These are phyloP conservation scores for Corynorhinus townsendii DNA, from an alignment of 2,113 vertebrate species.

Conservation along the genomic window DNA sequence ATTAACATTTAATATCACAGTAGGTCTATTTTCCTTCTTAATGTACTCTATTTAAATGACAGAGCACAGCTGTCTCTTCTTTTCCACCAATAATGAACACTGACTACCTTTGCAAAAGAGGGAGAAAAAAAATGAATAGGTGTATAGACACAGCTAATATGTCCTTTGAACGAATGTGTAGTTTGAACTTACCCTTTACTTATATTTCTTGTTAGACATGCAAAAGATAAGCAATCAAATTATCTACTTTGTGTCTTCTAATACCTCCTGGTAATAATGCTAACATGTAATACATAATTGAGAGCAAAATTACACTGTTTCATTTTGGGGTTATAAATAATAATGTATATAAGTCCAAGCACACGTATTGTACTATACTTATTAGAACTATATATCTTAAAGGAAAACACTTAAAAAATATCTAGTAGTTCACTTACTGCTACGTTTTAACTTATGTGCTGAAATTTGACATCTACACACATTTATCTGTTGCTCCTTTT, in stretches of 20 bases:
- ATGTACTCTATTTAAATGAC: background rate
- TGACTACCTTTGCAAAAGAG: background rate
- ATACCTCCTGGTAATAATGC: background rate
- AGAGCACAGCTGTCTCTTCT: background rate
- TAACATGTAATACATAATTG: background rate
- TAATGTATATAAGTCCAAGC: background rate
- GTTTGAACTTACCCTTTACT: background rate
- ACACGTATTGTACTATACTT: background rate
- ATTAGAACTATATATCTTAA: background rate
- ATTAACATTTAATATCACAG: background rate
- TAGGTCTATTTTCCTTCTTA: background rate
- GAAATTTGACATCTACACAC: conserved; percentile 10
- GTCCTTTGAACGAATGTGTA: background rate
- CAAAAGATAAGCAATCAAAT: background rate
- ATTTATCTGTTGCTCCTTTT: conserved; percentile 18
- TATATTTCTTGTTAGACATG: background rate
- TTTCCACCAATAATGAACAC: background rate
- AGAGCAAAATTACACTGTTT: background rate
- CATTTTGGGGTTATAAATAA: background rate
- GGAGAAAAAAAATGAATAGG: background rate
- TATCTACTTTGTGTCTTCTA: background rate
- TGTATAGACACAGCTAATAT: background rate
- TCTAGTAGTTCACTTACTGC: background rate
- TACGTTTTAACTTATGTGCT: background rate
- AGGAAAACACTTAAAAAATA: background rate